Evolutionary conservation across 2,888 invertebrate genomes (phyloP).

Genomic region (Icerya purchasi): DNA sequence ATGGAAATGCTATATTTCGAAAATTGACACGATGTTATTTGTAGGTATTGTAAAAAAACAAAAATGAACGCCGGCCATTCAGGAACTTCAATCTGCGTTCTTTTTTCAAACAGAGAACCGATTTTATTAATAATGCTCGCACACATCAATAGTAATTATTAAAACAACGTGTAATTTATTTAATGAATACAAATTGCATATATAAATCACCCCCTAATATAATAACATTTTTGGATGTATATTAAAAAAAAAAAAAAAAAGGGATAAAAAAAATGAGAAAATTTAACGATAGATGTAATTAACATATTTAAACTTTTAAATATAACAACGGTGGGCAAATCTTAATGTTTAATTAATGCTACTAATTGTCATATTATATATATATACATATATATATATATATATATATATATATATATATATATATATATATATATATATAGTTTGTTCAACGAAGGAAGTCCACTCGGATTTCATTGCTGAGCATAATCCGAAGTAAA

Average conservation of each 20-base stretch:
- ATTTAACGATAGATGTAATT: no score
- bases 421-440: no score
- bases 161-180: not conserved
- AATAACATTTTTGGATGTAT: slow-evolving; percentile 6
- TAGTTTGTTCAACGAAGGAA: no score
- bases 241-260: slow-evolving; percentile 1
- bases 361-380: no score
- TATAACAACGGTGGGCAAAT: no score
- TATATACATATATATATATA: no score
- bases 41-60: not conserved
- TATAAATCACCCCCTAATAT: slow-evolving; percentile 8
- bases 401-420: no score
- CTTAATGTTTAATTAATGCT: no score
- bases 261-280: slow-evolving; percentile 1
- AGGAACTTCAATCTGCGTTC: not conserved
- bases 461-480: no score
- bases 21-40: not conserved
- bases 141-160: not conserved
- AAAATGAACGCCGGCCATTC: not conserved
- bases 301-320: no score
- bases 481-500: no score
- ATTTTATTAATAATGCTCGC: not conserved
- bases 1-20: no score
- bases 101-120: not conserved
- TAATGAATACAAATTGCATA: not conserved